These are phyloP conservation scores for Cosmopolites sordidus DNA, from an alignment of 2,888 invertebrate species.

Conservation along the genomic window DNA sequence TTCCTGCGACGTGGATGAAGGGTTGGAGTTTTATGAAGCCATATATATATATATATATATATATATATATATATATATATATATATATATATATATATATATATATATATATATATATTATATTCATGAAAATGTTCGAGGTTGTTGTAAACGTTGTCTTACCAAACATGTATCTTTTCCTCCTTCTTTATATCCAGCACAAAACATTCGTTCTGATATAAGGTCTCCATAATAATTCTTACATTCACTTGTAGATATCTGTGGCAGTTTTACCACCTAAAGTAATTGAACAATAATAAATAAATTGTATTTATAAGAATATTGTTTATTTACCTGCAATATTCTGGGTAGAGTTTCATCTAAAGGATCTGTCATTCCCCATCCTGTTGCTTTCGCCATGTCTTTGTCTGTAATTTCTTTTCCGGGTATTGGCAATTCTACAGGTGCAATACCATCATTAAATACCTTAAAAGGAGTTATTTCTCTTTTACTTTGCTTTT, in stretches of 20 bases:
- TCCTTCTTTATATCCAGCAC: conserved; percentile 34
- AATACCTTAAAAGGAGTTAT: conserved; percentile 21
- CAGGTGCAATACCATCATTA: conserved; percentile 39
- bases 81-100: neutral
- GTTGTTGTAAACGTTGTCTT: conserved; percentile 11
- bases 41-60: too few species aligned
- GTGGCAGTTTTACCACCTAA: conserved; percentile 24
- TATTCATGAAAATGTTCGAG: too few species aligned
- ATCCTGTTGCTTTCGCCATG: conserved; percentile 33
- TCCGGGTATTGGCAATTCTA: conserved; percentile 38
- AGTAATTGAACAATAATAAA: neutral
- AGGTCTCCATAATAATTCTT: conserved; percentile 28
- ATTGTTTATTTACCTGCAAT: conserved; percentile 27
- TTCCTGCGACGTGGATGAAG: too few species aligned
- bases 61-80: neutral
- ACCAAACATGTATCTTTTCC: conserved; percentile 36
- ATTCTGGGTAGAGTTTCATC: conserved; percentile 25
- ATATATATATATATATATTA: too few species aligned
- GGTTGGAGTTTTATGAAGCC: too few species aligned
- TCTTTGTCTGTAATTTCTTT: conserved; percentile 21
- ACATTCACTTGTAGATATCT: conserved; percentile 30
- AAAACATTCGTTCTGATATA: conserved; percentile 33
- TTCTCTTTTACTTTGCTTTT: too few species aligned
- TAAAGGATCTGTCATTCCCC: conserved; percentile 30
- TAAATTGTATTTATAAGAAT: too few species aligned